Conservation (phyloP, 2,888 invertebrate species). For the Sthenelais limicola region DNA sequence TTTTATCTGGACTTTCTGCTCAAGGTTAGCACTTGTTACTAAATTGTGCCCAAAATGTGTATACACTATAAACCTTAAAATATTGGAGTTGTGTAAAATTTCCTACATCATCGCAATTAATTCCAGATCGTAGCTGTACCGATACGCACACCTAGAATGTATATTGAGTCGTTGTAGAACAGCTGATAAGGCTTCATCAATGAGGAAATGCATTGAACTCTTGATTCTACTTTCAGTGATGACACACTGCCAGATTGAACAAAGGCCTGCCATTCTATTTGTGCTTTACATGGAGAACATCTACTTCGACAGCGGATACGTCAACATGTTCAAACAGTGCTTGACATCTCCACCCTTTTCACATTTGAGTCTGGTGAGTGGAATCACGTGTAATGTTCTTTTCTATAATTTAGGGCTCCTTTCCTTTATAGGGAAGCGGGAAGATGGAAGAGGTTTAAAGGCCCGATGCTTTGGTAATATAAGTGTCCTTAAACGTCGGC, state of each 20-base stretch:
- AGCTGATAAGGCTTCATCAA: too few relatives aligned
- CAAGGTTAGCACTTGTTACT: constrained; percentile 65
- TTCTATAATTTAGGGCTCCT: background rate
- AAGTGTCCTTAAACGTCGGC: too few relatives aligned
- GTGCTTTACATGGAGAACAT: constrained; percentile 64
- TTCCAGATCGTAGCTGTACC: too few relatives aligned
- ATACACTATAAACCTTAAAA: too few relatives aligned
- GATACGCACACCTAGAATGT: too few relatives aligned
- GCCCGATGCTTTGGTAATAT: too few relatives aligned
- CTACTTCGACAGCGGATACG: constrained; percentile 57
- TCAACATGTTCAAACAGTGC: constrained; percentile 60
- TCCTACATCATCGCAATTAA: too few relatives aligned
- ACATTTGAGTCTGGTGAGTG: constrained; percentile 57
- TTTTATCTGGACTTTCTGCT: constrained; percentile 64
- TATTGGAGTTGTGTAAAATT: too few relatives aligned
- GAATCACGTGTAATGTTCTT: background rate
- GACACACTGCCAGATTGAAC: constrained; percentile 60
- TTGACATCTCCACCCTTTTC: constrained; percentile 58
- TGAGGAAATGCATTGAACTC: too few relatives aligned
- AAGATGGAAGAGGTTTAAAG: too few relatives aligned
- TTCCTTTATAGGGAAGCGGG: background rate
- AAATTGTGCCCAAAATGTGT: too few relatives aligned
- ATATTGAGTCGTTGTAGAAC: too few relatives aligned
- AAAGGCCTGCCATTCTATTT: constrained; percentile 60
- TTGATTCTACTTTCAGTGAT: constrained; percentile 66